Conservation (phyloP, 2,888 invertebrate genomes). For the Camponotus fellah region DNA sequence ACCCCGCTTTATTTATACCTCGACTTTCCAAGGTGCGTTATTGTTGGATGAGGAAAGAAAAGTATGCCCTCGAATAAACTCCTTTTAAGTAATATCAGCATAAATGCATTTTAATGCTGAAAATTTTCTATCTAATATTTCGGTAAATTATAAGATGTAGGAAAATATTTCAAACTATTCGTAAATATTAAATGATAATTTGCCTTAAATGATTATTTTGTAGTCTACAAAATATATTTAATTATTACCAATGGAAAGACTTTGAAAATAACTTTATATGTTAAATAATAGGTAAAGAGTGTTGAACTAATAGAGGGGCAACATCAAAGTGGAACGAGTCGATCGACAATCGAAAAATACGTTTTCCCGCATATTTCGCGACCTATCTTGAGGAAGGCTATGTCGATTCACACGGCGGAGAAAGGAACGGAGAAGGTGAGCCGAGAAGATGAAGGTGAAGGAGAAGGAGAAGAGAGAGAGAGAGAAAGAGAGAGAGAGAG, state of each 20-base stretch:
- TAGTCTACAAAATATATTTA: not conserved
- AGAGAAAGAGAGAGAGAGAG: constrained; percentile 61
- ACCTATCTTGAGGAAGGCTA: constrained; percentile 69
- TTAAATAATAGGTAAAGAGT: not conserved
- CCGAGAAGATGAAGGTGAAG: constrained; percentile 74
- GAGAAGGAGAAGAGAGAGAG: constrained; percentile 51
- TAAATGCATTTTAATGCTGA: not conserved
- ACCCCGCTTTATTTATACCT: constrained; percentile 32
- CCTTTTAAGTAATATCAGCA: not conserved
- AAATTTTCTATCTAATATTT: not conserved
- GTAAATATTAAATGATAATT: not conserved
- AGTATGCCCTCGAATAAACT: not conserved
- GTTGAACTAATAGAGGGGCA: not conserved
- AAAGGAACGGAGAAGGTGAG: constrained; percentile 65
- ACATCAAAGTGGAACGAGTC: constrained; percentile 58
- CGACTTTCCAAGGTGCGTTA: constrained; percentile 41
- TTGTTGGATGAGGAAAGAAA: constrained; percentile 2
- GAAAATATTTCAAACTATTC: not conserved
- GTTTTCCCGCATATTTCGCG: constrained; percentile 60
- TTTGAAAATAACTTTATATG: not conserved
- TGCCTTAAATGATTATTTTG: not conserved
- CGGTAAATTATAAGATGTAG: not conserved
- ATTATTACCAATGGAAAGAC: not conserved
- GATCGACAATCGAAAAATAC: constrained; percentile 73
- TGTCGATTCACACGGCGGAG: constrained; percentile 49